Conservation (phyloP, 2,888 invertebrate genomes). For the Anoncus sp. region DNA sequence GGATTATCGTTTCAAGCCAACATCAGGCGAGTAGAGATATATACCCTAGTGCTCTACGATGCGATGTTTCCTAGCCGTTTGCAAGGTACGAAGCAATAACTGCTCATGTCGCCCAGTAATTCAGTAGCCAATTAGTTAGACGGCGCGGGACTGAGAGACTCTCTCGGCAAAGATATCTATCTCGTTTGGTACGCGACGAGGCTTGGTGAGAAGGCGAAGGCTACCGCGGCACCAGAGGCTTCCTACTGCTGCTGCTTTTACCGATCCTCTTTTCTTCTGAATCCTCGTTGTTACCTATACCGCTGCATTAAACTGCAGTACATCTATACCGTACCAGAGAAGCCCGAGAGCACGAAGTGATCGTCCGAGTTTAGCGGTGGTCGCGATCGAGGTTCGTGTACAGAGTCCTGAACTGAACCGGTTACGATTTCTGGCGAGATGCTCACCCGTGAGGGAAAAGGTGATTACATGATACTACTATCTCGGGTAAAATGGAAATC, state of each 20-base stretch:
- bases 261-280: conserved; percentile 9
- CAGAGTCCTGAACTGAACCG: conserved; percentile 27
- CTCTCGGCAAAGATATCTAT: conserved; percentile 77
- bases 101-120: conserved; percentile 79
- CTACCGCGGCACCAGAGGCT: conserved; percentile 39
- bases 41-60: conserved; percentile 16
- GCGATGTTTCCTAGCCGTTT: conserved; percentile 31
- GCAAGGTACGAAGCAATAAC: conserved; percentile 78
- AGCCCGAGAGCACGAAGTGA: conserved; percentile 19
- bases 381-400: conserved; percentile 15
- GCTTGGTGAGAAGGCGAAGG: conserved; percentile 56
- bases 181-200: conserved; percentile 64
- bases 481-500: conserved; percentile 6
- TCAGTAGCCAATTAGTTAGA: conserved; percentile 82
- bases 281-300: conserved; percentile 31
- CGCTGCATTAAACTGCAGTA: conserved; percentile 30
- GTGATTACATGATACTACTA: conserved; percentile 15
- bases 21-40: conserved; percentile 34
- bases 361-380: conserved; percentile 24
- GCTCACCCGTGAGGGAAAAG: conserved; percentile 3
- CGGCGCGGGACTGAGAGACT: conserved; percentile 73
- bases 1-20: conserved; percentile 44
- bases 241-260: conserved; percentile 26
- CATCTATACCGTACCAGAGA: conserved; percentile 29
- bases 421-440: conserved; percentile 35